These are phyloP conservation scores for Drepana falcataria DNA, from an alignment of 2,888 invertebrate genomes.

Conservation along the genomic window DNA sequence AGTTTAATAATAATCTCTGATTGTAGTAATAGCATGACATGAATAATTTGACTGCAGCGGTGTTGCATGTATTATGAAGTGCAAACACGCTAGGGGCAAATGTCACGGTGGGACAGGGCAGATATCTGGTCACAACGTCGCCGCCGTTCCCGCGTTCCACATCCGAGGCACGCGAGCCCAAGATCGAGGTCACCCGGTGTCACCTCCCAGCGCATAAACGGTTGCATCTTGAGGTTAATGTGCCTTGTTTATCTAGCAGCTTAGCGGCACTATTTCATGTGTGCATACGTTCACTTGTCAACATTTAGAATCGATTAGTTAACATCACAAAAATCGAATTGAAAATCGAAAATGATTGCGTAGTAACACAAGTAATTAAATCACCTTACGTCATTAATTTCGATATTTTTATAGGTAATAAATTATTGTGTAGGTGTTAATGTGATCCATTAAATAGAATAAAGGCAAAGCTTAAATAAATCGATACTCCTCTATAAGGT, in stretches of 20 bases:
- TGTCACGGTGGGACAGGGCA: constrained; percentile 52
- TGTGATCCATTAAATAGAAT: too few species aligned
- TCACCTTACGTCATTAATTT: too few species aligned
- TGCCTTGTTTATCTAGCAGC: not conserved
- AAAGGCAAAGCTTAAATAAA: constrained; percentile 10
- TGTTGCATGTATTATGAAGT: constrained; percentile 21
- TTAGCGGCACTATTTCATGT: not conserved
- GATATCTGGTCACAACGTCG: constrained; percentile 45
- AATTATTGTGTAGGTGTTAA: too few species aligned
- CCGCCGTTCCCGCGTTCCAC: constrained; percentile 73
- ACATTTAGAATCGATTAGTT: not conserved
- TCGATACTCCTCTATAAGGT: constrained; percentile 59
- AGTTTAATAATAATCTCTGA: too few species aligned
- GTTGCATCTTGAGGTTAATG: constrained; percentile 18
- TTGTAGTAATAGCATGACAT: not conserved
- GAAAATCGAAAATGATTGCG: too few species aligned
- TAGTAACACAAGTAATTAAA: too few species aligned
- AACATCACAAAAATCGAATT: too few species aligned
- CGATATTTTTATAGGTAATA: too few species aligned
- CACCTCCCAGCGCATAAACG: constrained; percentile 22
- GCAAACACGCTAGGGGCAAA: constrained; percentile 45
- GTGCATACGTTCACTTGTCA: not conserved
- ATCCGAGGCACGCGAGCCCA: constrained; percentile 48
- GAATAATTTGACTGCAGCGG: constrained; percentile 3
- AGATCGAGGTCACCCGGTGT: constrained; percentile 41